Evolutionary conservation across 2,888 invertebrate genomes (phyloP), one percentile per base, ranked within the genome.

Genomic region (Thecocarcelia acutangulata): DNA sequence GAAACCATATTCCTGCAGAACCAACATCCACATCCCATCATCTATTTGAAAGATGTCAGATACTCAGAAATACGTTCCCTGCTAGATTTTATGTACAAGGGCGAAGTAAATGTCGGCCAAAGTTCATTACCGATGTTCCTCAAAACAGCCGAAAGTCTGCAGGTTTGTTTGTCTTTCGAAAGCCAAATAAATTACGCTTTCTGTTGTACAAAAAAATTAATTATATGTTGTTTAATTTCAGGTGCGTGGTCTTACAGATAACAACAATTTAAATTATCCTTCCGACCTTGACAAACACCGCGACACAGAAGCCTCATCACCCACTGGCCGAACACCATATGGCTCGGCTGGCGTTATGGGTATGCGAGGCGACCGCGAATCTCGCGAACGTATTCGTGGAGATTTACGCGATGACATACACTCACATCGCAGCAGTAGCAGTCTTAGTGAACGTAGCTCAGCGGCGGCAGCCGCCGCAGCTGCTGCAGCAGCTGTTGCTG

Each of bases 1-100:
- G 97, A 97, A 93, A 96, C 93, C 91, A 95, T 97, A 92, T 96
- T 97, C 92, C 93, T 96, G 89, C 95, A 96, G 92, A 97, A 96
- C 91, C 93, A 93, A 86, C 96, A 97, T 92, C 96, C 96, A 88
- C 97, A 97, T 92, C 97, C 96, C 82, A 97, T 97, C 90, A 96
- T 97, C 92, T 96, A 96, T 92, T 94, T 97, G 90, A 96, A 96
- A 94, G 97, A 97, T 94, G 96, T 97, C 90, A 94, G 96, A 92
- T 95, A 94, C 90, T 94, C 94, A 90, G 96, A 97, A 92, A 96
- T 97, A 93, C 96, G 96, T 91, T 96, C 96, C 85, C 93, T 97
- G 90, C 93, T 97, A 91, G 96, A 96, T 92, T 97, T 97, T 91
- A 97, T 97, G 97, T 97, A 97, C 93, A 96, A 96, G 92, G 94